These are phyloP conservation scores for Lepidochrysops patricia DNA, from an alignment of 2,888 invertebrate species.

Conservation along the genomic window DNA sequence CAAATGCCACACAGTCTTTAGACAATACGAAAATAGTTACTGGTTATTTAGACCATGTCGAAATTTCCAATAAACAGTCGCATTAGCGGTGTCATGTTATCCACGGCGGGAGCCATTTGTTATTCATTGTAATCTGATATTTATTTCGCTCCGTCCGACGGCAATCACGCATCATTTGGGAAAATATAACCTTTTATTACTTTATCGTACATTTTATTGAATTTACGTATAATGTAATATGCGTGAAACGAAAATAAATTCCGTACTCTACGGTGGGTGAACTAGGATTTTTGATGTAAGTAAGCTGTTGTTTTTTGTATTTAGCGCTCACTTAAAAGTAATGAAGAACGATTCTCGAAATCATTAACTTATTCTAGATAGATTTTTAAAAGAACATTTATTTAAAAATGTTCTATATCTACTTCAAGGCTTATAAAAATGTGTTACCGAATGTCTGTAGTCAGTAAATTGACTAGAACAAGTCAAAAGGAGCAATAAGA, in stretches of 20 bases:
- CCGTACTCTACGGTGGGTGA: neutral
- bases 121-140: conserved; percentile 61
- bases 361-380: too few species aligned
- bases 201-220: conserved; percentile 17
- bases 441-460: neutral
- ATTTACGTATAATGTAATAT: neutral
- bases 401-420: too few species aligned
- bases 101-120: conserved; percentile 43
- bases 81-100: conserved; percentile 38
- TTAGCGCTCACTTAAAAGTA: too few species aligned
- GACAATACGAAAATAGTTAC: neutral
- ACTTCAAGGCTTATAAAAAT: too few species aligned
- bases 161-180: conserved; percentile 32
- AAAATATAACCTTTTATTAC: conserved; percentile 37
- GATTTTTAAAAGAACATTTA: too few species aligned
- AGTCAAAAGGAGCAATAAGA: conserved; percentile 12
- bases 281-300: too few species aligned
- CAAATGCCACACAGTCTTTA: too few species aligned
- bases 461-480: neutral
- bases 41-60: neutral
- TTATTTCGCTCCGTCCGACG: conserved; percentile 36
- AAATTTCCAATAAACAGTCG: conserved; percentile 23
- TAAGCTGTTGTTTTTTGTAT: too few species aligned
- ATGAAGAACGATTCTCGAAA: too few species aligned
- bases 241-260: neutral